Percentiles rank a stretch among this genome's conserved stretches.
Evolutionary conservation across 35 echinoderm and acorn worm species (phyloP).

Genomic region (Hemicentrotus pulcherrimus): DNA sequence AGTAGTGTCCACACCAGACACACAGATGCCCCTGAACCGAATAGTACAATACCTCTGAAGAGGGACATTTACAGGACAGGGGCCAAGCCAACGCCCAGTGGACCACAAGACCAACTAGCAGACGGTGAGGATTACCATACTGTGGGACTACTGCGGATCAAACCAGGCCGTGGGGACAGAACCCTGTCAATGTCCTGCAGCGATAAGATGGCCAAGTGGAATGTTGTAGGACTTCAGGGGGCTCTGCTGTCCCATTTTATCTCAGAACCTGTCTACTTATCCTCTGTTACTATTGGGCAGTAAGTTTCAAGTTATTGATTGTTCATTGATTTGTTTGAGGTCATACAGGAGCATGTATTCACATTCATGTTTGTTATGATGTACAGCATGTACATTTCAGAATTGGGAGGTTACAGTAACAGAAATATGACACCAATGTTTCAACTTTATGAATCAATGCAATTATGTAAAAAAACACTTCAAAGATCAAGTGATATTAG

Average conservation of each 20-base stretch:
- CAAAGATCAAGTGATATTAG: too few relatives aligned
- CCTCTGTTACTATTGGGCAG: slow-evolving; percentile 71
- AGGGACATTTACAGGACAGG: slow-evolving; percentile 86
- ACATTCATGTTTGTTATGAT: background rate
- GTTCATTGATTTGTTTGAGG: background rate
- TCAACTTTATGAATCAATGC: too few relatives aligned
- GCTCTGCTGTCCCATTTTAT: slow-evolving; percentile 93
- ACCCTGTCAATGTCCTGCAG: slow-evolving; percentile 93
- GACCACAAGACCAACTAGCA: slow-evolving; percentile 58
- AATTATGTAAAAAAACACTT: too few relatives aligned
- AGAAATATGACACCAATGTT: too few relatives aligned
- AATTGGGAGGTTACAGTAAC: too few relatives aligned
- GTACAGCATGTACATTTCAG: too few relatives aligned
- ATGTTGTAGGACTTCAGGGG: slow-evolving; percentile 83
- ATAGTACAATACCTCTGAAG: background rate
- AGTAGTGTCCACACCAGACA: background rate
- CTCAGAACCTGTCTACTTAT: slow-evolving; percentile 61
- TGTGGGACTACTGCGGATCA: slow-evolving; percentile 70
- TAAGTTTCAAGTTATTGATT: slow-evolving; percentile 37
- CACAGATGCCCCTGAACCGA: background rate
- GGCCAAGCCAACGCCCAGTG: slow-evolving; percentile 84
- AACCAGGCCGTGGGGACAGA: slow-evolving; percentile 85
- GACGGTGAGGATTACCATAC: slow-evolving; percentile 72
- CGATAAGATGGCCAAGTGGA: slow-evolving; percentile 94
- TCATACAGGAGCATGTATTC: background rate